A percentile compares a stretch with the other conserved stretches of the same genome.
These are phyloP conservation scores for Dromiciops gliroides DNA, from an alignment of 2,113 vertebrate genomes.

Conservation along the genomic window DNA sequence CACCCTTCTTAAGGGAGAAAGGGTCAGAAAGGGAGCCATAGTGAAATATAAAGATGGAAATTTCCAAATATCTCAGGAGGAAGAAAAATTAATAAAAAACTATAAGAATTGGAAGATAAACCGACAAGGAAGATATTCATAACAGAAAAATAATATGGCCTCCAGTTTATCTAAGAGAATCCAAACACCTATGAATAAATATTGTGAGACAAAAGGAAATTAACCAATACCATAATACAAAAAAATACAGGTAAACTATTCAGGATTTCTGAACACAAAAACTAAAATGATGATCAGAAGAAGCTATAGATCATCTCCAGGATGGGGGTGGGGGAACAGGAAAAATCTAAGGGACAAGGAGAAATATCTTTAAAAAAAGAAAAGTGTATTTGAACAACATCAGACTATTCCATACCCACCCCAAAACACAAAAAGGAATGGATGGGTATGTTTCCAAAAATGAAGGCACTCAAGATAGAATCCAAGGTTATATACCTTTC, in stretches of 20 bases:
- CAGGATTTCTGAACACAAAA: neutral
- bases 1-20: neutral
- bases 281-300: neutral
- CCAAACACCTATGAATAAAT: neutral
- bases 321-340: fast-evolving
- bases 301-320: neutral
- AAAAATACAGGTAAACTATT: neutral
- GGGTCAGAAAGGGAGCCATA: neutral
- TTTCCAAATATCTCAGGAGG: neutral
- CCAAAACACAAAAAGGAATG: neutral
- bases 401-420: neutral
- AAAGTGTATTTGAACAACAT: neutral
- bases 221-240: neutral
- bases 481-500: neutral
- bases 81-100: neutral
- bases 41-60: neutral
- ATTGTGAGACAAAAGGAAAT: neutral
- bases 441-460: neutral
- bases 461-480: neutral
- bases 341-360: neutral
- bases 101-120: neutral
- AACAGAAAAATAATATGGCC: neutral
- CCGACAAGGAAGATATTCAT: neutral
- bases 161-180: neutral
- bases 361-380: neutral